These are phyloP conservation scores for Serrognathus titanus DNA, from an alignment of 2,888 invertebrate species.

Conservation along the genomic window DNA sequence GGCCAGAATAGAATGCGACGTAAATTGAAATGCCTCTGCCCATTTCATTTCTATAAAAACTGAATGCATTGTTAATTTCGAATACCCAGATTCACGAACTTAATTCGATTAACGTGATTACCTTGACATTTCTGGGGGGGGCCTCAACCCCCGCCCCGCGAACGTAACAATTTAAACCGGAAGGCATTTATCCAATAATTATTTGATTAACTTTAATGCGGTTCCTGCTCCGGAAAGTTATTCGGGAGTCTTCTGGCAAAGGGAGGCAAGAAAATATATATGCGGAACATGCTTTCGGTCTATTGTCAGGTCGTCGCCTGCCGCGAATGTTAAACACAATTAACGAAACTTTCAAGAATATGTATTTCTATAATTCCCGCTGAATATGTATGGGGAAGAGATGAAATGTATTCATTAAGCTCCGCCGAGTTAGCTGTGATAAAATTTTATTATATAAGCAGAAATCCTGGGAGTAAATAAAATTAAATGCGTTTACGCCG, in stretches of 20 bases:
- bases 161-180: too few species aligned
- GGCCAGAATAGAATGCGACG: too few species aligned
- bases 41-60: too few species aligned
- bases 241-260: background rate
- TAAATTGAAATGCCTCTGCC: too few species aligned
- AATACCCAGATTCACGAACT: too few species aligned
- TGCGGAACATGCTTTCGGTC: constrained; percentile 8
- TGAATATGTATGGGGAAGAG: constrained; percentile 9
- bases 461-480: background rate
- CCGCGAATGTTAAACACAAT: constrained; percentile 8
- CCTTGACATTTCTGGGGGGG: too few species aligned
- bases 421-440: background rate
- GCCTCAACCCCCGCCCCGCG: too few species aligned
- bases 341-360: constrained; percentile 13
- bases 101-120: too few species aligned
- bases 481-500: background rate
- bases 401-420: constrained; percentile 7
- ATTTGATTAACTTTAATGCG: too few species aligned
- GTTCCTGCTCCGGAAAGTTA: too few species aligned
- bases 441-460: constrained; percentile 1
- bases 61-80: too few species aligned
- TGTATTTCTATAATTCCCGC: constrained; percentile 11
- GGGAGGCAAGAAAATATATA: constrained; percentile 4
- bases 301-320: constrained; percentile 6
- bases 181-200: too few species aligned